These are phyloP conservation scores for Semnornis frantzii DNA, from an alignment of 2,113 vertebrate genomes.

Conservation along the genomic window DNA sequence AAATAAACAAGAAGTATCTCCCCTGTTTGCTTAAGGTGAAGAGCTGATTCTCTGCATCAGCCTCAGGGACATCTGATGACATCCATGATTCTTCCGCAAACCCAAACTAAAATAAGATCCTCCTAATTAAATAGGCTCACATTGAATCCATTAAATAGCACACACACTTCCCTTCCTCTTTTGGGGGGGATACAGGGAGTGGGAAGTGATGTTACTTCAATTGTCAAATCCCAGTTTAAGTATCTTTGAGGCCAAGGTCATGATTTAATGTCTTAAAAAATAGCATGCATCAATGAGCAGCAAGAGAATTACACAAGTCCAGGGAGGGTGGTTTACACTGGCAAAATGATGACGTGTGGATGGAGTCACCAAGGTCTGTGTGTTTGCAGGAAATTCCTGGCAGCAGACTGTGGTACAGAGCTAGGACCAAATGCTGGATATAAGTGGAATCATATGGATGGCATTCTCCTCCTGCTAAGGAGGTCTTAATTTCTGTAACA, in stretches of 20 bases:
- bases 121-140: not conserved
- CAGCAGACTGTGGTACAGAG: not conserved
- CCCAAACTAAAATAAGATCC: not conserved
- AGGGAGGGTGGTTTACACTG: not conserved
- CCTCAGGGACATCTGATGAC: not conserved
- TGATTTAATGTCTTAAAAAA: not conserved
- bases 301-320: not conserved
- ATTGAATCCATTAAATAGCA: not conserved
- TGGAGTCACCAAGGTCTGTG: fast-evolving
- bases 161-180: not conserved
- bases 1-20: not conserved
- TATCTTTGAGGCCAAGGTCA: not conserved
- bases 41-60: not conserved
- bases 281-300: not conserved
- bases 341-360: not conserved
- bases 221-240: not conserved
- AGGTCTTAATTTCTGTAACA: not conserved
- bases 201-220: not conserved
- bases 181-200: not conserved
- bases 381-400: not conserved
- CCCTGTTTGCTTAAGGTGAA: not conserved
- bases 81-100: not conserved
- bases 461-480: not conserved
- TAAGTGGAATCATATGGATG: not conserved
- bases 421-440: not conserved